Evolutionary conservation across 2,888 invertebrate genomes (phyloP), one percentile per base, ranked within the genome.

Genomic region (Chrysolina haemoptera): DNA sequence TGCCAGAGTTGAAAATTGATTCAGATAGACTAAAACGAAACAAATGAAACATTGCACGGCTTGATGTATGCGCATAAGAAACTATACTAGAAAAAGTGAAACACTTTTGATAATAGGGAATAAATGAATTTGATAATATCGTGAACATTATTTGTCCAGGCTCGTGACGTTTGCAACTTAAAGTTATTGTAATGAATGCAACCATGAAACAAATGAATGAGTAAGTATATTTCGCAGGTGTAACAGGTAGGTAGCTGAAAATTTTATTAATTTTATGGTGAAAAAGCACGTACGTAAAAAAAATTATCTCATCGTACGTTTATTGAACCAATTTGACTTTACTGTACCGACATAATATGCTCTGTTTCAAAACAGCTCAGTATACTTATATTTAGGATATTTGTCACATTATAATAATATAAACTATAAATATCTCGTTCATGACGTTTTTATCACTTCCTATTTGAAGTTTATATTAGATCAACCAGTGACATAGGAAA

Each of bases 401-500:
- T 59, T 59, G 59, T 59, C 59, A 59, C 35, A 59, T 59, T 27
- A 12, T 59, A 59, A 12, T 59, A 59, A 59, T 59, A 59, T 35
- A 59, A 59, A 59, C 59, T 59, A 27, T 59, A 59, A 59, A 59
- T 59, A 59, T 59, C 27, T 59, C 22, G 35, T 22, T 59, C 59
- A 27, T 59, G 59, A 59, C 35, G 59, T 59, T 59, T 22, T 59
- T 35, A 59, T 59, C 59, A 35, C 59, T 59, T 59, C 59, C 59
- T 59, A 59, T 59, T 27, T 59, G 35, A 14, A 59, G 35, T 22
- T 59, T 27, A 59, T 35, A 59, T 27, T 27, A 27, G 59, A 27
- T 22, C n/a, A 27, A 10, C 6, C 14, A 59, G 22, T 59, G 22
- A 27, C 11, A 20, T 55, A 22, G 16, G 16, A 16, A 27, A 27